phyloP scores from a whole-genome alignment of 2,888 invertebrate genomes.

The Seira musarum region DNA sequence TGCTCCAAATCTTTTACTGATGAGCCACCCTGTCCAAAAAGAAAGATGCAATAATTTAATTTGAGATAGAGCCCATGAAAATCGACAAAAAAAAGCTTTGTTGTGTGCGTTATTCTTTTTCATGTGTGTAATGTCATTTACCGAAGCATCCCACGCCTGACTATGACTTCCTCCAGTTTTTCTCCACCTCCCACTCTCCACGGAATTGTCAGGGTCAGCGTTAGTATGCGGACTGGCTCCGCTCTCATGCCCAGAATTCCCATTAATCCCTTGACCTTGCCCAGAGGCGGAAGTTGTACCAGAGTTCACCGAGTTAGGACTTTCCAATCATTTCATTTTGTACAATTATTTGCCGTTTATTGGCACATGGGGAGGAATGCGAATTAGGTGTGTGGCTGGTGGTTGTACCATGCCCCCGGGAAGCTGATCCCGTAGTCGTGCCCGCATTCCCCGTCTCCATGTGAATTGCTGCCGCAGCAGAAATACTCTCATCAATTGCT shows the following conservation, averaged over 20 bases:
- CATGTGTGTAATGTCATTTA: constrained; percentile 47
- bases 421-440: constrained; percentile 23
- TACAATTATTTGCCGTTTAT: constrained; percentile 69
- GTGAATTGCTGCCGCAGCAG: constrained; percentile 55
- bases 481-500: constrained; percentile 54
- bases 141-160: constrained; percentile 68
- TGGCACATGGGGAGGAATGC: constrained; percentile 66
- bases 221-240: constrained; percentile 68
- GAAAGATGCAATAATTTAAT: background rate
- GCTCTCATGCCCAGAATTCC: constrained; percentile 64
- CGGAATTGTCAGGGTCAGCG: constrained; percentile 65
- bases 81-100: too few relatives aligned
- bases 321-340: constrained; percentile 69
- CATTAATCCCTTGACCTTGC: constrained; percentile 62
- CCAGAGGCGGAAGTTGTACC: constrained; percentile 44
- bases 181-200: constrained; percentile 66
- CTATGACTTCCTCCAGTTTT: constrained; percentile 65
- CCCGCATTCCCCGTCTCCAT: constrained; percentile 51
- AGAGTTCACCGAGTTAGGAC: constrained; percentile 54
- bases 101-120: background rate
- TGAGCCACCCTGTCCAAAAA: constrained; percentile 70
- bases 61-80: background rate
- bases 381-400: constrained; percentile 50
- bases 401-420: constrained; percentile 43
- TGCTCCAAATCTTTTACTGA: constrained; percentile 95